Conservation (phyloP, 2,888 invertebrate genomes). For the Leucophenga maculata region DNA sequence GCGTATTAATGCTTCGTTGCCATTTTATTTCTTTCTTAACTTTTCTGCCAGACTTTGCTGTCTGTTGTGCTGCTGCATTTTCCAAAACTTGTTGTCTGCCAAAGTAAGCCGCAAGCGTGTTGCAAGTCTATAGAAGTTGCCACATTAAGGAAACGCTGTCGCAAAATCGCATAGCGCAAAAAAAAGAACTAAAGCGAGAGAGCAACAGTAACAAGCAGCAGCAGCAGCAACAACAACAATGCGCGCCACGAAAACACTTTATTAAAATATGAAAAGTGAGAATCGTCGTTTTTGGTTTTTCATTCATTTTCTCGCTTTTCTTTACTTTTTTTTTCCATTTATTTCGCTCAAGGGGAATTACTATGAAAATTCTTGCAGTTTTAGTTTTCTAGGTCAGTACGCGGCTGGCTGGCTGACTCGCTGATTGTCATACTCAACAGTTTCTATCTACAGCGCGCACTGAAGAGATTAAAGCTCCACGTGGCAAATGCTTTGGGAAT, state of each 20-base stretch:
- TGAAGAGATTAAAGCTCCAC: too few relatives aligned
- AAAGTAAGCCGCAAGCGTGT: constrained; percentile 9
- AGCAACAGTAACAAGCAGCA: too few relatives aligned
- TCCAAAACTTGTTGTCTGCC: background rate
- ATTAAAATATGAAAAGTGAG: constrained; percentile 41
- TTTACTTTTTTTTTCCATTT: too few relatives aligned
- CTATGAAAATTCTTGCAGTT: constrained; percentile 50
- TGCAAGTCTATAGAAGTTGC: background rate
- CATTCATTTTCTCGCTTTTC: too few relatives aligned
- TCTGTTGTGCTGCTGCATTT: background rate
- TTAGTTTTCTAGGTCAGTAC: constrained; percentile 25
- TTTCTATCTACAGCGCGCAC: too few relatives aligned
- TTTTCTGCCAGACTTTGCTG: background rate
- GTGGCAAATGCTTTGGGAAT: too few relatives aligned
- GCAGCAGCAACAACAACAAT: constrained; percentile 29
- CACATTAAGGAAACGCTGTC: constrained; percentile 15
- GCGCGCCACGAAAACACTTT: constrained; percentile 35
- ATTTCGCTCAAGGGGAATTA: constrained; percentile 17
- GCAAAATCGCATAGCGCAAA: background rate
- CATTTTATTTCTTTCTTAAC: constrained; percentile 20
- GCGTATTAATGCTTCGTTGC: too few relatives aligned
- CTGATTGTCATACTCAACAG: too few relatives aligned
- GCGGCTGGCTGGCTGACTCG: background rate
- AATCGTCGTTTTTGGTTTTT: constrained; percentile 11
- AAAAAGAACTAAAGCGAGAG: background rate